These are phyloP conservation scores for Anisognathus igniventris DNA, from an alignment of 2,797 vertebrate genomes.

Conservation along the genomic window DNA sequence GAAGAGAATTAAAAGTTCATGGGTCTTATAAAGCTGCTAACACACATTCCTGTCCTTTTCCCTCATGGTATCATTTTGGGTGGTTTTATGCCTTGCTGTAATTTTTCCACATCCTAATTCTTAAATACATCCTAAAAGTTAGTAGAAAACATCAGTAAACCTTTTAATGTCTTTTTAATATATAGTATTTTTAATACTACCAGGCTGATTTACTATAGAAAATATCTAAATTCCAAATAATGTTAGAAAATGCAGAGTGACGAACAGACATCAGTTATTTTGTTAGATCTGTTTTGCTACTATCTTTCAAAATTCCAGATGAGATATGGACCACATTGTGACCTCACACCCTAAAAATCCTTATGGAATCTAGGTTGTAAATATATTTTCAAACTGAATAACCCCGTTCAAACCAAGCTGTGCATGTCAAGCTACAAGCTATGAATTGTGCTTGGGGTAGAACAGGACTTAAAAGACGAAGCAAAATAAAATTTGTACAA, in stretches of 20 bases:
- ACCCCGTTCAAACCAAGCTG: not conserved
- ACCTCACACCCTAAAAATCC: not conserved
- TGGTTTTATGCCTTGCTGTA: not conserved
- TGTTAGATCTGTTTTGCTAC: not conserved
- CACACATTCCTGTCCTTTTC: not conserved
- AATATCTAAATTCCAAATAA: not conserved
- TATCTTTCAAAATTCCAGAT: not conserved
- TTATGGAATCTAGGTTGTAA: not conserved
- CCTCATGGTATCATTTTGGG: not conserved
- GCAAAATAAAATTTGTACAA: not conserved
- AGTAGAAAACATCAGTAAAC: not conserved
- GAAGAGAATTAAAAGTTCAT: not conserved
- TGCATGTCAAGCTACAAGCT: not conserved
- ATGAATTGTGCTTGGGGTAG: not conserved
- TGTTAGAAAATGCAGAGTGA: not conserved
- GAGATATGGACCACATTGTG: not conserved
- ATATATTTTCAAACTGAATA: not conserved
- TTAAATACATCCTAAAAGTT: not conserved
- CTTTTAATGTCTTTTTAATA: not conserved
- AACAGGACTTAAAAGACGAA: not conserved
- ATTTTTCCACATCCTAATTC: not conserved
- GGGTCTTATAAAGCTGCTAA: not conserved
- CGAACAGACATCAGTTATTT: not conserved
- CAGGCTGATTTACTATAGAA: not conserved
- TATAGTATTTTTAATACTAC: not conserved